These are phyloP conservation scores for Oligia latruncula DNA, from an alignment of 2,888 invertebrate species.

Conservation along the genomic window DNA sequence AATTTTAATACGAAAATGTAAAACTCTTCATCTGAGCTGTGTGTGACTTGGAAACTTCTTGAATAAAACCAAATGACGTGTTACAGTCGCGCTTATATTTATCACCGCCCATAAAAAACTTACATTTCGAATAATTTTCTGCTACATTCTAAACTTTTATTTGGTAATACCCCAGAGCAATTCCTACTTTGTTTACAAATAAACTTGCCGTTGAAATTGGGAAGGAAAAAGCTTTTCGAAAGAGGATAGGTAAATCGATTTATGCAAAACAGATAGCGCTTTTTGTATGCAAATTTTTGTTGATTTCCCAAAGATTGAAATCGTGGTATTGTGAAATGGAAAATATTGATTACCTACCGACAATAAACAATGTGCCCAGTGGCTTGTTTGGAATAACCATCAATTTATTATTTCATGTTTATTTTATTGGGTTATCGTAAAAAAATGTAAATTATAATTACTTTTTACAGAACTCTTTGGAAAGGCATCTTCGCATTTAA, in stretches of 20 bases:
- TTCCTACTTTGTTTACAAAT: constrained; percentile 89
- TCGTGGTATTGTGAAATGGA: constrained; percentile 85
- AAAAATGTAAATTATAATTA: constrained; percentile 35
- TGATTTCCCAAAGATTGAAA: constrained; percentile 89
- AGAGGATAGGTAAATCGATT: constrained; percentile 89
- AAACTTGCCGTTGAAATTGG: constrained; percentile 88
- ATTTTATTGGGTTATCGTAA: constrained; percentile 43
- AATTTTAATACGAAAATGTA: constrained; percentile 31
- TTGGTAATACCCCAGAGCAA: constrained; percentile 88
- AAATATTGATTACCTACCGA: constrained; percentile 83
- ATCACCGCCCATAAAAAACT: constrained; percentile 70
- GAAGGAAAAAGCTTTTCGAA: constrained; percentile 88
- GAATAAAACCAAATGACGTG: constrained; percentile 66
- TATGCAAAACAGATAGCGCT: constrained; percentile 89
- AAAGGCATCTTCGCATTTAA: background rate
- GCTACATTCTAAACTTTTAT: constrained; percentile 85
- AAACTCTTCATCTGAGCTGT: constrained; percentile 32
- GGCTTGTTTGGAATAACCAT: constrained; percentile 69
- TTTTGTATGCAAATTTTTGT: constrained; percentile 89
- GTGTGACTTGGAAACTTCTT: constrained; percentile 56
- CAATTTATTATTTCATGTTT: constrained; percentile 59
- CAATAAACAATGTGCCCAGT: constrained; percentile 73
- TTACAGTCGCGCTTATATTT: constrained; percentile 69
- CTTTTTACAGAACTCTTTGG: constrained; percentile 20
- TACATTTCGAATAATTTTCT: constrained; percentile 81